Conservation (phyloP, 1,140 invertebrate genomes). For the Pantala flavescens region DNA sequence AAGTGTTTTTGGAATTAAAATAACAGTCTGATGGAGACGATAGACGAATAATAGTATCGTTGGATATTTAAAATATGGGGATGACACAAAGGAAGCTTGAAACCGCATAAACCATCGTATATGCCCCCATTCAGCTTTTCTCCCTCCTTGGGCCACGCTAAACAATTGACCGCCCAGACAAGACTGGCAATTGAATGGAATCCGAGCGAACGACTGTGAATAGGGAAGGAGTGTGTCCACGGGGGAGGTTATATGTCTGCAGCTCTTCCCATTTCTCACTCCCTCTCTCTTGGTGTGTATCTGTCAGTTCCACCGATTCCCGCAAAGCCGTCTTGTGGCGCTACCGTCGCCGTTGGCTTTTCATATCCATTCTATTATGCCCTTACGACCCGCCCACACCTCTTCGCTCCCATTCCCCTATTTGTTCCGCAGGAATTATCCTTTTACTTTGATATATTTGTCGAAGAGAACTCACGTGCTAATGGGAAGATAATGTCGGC, state of each 20-base stretch:
- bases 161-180: constrained; percentile 3
- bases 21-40: no score
- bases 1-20: no score
- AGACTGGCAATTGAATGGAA: constrained; percentile 9
- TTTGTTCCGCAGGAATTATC: neutral
- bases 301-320: neutral
- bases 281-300: neutral
- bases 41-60: no score
- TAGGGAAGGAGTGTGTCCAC: neutral
- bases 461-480: no score
- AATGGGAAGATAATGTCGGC: no score
- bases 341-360: constrained; percentile 6
- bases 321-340: constrained; percentile 1
- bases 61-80: no score
- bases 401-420: neutral
- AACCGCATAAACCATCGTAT: neutral
- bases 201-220: constrained; percentile 3
- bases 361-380: neutral
- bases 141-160: neutral
- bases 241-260: neutral
- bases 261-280: neutral
- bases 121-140: neutral
- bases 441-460: no score
- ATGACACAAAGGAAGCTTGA: neutral
- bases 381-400: neutral